phyloP scores from a whole-genome alignment of 2,888 invertebrate species.

The Actias luna region DNA sequence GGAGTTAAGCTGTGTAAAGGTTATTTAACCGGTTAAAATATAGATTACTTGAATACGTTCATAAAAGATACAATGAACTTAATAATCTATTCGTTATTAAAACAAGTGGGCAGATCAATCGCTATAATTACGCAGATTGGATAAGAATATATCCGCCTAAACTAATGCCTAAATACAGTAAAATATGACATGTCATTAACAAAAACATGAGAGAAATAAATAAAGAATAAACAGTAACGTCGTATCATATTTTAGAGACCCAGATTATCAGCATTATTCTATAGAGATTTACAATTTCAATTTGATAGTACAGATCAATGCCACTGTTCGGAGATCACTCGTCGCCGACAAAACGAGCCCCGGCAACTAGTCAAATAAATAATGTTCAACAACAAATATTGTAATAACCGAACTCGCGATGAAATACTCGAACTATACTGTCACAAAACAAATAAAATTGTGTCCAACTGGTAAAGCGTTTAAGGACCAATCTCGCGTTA shows the following conservation, averaged over 20 bases:
- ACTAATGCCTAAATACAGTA: conserved; percentile 7
- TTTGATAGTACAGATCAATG: conserved; percentile 53
- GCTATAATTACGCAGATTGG: not conserved
- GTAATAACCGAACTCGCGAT: conserved; percentile 62
- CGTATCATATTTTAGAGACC: conserved; percentile 27
- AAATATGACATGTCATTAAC: conserved; percentile 7
- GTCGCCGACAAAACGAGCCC: conserved; percentile 51
- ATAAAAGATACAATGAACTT: not conserved
- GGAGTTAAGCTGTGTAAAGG: not conserved
- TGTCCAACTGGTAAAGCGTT: conserved; percentile 37
- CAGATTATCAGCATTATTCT: conserved; percentile 39
- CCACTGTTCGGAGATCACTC: conserved; percentile 49
- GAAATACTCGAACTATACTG: conserved; percentile 38
- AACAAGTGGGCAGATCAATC: not conserved
- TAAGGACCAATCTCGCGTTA: conserved; percentile 52
- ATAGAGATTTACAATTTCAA: conserved; percentile 53
- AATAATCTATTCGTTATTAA: conserved; percentile 2
- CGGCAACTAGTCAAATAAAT: conserved; percentile 72
- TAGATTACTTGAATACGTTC: not conserved
- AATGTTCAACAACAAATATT: conserved; percentile 75
- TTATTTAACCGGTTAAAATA: not conserved
- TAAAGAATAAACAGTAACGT: conserved; percentile 29
- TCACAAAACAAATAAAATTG: conserved; percentile 49
- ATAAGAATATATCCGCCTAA: conserved; percentile 5
- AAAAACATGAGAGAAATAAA: conserved; percentile 22